phyloP scores from a whole-genome alignment of 2,888 invertebrate genomes.

The Drepana falcataria region DNA sequence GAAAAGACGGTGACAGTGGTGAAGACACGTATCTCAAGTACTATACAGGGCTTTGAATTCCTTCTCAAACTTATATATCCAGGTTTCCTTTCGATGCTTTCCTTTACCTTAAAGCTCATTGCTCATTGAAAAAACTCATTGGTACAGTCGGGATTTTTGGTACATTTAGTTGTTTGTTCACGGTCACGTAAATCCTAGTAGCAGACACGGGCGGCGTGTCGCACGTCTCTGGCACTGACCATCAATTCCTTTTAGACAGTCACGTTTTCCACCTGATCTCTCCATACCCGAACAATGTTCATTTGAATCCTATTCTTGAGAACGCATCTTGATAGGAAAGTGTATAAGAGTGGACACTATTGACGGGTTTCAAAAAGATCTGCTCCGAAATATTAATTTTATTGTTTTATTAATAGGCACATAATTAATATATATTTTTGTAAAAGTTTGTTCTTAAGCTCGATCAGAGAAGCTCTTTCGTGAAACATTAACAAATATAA shows the following conservation, averaged over 20 bases:
- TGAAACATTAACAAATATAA: too few species aligned
- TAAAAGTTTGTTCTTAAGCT: too few species aligned
- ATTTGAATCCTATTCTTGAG: not conserved
- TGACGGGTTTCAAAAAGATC: too few species aligned
- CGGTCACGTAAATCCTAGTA: conserved; percentile 32
- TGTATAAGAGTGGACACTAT: not conserved
- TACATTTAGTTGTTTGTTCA: conserved; percentile 18
- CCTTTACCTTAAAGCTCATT: conserved; percentile 1
- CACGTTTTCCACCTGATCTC: conserved; percentile 18
- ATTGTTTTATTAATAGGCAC: too few species aligned
- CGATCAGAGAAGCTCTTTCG: too few species aligned
- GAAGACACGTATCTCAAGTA: too few species aligned
- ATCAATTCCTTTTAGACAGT: conserved; percentile 15
- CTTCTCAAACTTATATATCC: too few species aligned
- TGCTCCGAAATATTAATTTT: too few species aligned
- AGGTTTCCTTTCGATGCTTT: too few species aligned
- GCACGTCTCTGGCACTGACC: conserved; percentile 17
- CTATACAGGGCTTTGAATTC: too few species aligned
- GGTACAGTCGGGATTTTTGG: conserved; percentile 3
- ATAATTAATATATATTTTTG: too few species aligned
- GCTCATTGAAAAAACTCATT: not conserved
- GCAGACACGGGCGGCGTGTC: conserved; percentile 23
- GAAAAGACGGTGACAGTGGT: too few species aligned
- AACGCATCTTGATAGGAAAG: not conserved
- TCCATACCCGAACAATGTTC: conserved; percentile 4